A percentile compares a stretch with the other conserved stretches of the same genome.
phyloP scores from a whole-genome alignment of 2,888 invertebrate species.

The Agrenia bidenticulata region DNA sequence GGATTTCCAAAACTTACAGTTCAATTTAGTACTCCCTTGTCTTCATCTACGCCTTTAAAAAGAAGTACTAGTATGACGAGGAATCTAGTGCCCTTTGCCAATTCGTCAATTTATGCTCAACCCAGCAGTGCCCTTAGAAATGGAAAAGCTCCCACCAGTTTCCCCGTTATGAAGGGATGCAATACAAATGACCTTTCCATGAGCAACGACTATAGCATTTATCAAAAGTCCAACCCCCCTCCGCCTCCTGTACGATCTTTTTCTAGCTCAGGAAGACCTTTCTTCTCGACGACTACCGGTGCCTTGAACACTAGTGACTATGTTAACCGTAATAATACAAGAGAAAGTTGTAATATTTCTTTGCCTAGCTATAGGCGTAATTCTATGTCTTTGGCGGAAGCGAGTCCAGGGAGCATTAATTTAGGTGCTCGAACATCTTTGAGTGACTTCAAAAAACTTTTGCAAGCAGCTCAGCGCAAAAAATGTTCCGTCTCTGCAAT shows the following conservation, averaged over 20 bases:
- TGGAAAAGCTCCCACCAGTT: neutral
- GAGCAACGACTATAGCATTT: neutral
- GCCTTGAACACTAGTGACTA: conserved; percentile 9
- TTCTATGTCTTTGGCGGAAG: conserved; percentile 35
- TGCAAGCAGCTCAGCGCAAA: conserved; percentile 48
- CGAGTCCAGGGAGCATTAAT: conserved; percentile 8
- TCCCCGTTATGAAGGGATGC: neutral
- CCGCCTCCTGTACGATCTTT: conserved; percentile 7
- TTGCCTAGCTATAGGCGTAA: conserved; percentile 30
- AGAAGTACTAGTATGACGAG: conserved; percentile 2
- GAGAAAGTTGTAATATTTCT: conserved; percentile 20
- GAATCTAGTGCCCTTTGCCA: neutral
- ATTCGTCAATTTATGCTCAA: neutral
- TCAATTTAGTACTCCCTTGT: neutral
- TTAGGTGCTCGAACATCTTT: conserved; percentile 42
- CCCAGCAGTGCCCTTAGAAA: neutral
- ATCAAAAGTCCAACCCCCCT: neutral
- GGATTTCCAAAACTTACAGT: conserved; percentile 34
- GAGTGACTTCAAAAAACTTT: conserved; percentile 48
- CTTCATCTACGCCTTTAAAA: conserved; percentile 5
- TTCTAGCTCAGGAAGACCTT: conserved; percentile 10
- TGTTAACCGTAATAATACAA: neutral
- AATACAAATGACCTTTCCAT: neutral
- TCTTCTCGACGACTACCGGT: neutral
- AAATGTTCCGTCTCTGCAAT: conserved; percentile 49